Conservation (phyloP, 2,888 invertebrate species). For the Lasioglossum pauxillum region DNA sequence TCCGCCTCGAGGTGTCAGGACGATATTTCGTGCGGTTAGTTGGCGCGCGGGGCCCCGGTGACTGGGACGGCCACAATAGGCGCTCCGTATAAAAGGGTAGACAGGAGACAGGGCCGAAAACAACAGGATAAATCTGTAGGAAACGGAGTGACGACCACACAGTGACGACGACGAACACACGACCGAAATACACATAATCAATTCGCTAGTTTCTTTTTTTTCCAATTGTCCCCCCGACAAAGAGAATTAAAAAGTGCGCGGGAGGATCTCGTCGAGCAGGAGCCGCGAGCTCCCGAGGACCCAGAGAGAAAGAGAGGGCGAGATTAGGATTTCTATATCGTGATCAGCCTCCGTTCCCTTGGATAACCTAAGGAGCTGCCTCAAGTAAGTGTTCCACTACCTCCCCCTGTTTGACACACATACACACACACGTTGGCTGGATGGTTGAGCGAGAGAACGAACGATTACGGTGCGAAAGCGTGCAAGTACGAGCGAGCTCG, state of each 20-base stretch:
- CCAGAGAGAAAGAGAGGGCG: neutral
- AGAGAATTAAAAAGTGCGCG: conserved; percentile 34
- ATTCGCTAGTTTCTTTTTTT: neutral
- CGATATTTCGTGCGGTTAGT: conserved; percentile 83
- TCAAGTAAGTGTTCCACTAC: conserved; percentile 61
- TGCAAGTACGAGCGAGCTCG: neutral
- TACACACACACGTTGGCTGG: neutral
- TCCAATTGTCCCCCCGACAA: neutral
- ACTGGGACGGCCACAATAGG: conserved; percentile 81
- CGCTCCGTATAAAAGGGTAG: conserved; percentile 64
- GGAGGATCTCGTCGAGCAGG: conserved; percentile 17
- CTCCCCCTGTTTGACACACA: conserved; percentile 28
- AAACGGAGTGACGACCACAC: conserved; percentile 67
- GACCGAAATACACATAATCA: conserved; percentile 52
- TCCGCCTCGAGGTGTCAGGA: conserved; percentile 62
- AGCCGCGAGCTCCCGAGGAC: conserved; percentile 43
- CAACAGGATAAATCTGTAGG: conserved; percentile 46
- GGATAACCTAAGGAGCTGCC: conserved; percentile 44
- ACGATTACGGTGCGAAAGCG: conserved; percentile 42
- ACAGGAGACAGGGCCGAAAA: conserved; percentile 63
- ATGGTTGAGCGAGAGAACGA: conserved; percentile 14
- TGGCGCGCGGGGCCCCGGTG: conserved; percentile 84
- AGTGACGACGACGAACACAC: conserved; percentile 65
- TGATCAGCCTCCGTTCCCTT: conserved; percentile 5
- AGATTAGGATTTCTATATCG: conserved; percentile 34